Base-by-base conservation (phyloP, 2,797 vertebrate genomes). In the Pithecia hirsuta region DNA sequence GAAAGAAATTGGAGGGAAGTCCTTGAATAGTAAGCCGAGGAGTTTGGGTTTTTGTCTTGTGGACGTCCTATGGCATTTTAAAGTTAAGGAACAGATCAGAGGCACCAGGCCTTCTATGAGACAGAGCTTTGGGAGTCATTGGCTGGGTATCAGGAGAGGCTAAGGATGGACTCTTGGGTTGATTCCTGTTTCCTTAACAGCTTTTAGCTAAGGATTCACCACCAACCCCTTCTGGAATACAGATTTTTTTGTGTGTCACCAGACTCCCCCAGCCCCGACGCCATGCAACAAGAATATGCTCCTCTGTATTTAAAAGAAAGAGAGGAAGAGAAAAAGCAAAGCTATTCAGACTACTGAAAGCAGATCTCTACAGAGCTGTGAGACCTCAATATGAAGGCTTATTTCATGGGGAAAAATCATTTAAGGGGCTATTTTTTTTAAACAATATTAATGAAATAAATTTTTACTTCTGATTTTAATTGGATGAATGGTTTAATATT, bases 401-500 rank as follows among this genome's bases (percentile, higher is more conserved):
- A 36, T 84, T 90, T 95, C 61, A 70, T 64, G 6, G 64, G 28
- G 44, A 88, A 95, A 96, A 96, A 91, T 84, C 39, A 85, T 82
- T 84, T 82, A 91, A 95, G 75, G 67, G 46, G 50, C 78, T 89
- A 20, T 91, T 91, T 48, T 41, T 93, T 96, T 36, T 93, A 1
- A 52, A 57, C 52, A 64, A 81, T 50, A 91, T 24, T 89, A 86
- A 84, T 72, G 79, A 76, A 90, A 93, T 82, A 94, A 97, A 87
- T 33, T 74, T 88, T 88, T 89, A 74, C 26, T 94, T 92, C 20
- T 90, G 46, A 96, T 83, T 94, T 67, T 76, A 39, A 78, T 72
- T 89, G 30, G n/a, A 59, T 85, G 5, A n/a, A 48, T 70, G 52
- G 15, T 79, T 93, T 95, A 64, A 84, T 82, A 82, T 74, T 72